These are phyloP conservation scores for Sitta carolinensis DNA, from an alignment of 2,797 vertebrate genomes.

Conservation along the genomic window DNA sequence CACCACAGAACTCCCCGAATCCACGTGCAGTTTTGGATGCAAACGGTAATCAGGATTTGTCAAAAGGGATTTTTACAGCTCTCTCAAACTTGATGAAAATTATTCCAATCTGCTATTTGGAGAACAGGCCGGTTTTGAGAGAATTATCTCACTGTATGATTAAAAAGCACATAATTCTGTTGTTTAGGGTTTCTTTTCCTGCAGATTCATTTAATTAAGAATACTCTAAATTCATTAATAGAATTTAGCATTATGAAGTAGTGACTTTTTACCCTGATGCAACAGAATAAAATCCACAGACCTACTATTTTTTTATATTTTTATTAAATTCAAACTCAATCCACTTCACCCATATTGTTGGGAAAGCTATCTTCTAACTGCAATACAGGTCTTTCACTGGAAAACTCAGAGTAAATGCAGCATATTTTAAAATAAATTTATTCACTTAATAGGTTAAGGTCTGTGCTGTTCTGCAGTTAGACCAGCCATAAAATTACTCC, in stretches of 20 bases:
- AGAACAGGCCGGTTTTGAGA: not conserved
- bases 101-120: not conserved
- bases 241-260: not conserved
- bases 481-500: not conserved
- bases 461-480: not conserved
- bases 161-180: not conserved
- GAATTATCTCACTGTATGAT: not conserved
- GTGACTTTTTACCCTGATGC: not conserved
- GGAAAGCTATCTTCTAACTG: not conserved
- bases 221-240: not conserved
- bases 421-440: not conserved
- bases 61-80: slow-evolving; percentile 5
- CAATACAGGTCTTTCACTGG: not conserved
- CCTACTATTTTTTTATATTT: not conserved
- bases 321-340: not conserved
- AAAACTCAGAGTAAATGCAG: not conserved
- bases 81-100: not conserved
- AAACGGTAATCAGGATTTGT: not conserved
- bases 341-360: not conserved
- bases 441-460: not conserved
- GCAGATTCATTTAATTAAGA: not conserved
- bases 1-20: not conserved
- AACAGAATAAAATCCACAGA: not conserved
- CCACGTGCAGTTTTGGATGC: not conserved
- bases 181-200: not conserved